Evolutionary conservation across 2,113 vertebrate species (phyloP).

Genomic region (Aramus guarauna): DNA sequence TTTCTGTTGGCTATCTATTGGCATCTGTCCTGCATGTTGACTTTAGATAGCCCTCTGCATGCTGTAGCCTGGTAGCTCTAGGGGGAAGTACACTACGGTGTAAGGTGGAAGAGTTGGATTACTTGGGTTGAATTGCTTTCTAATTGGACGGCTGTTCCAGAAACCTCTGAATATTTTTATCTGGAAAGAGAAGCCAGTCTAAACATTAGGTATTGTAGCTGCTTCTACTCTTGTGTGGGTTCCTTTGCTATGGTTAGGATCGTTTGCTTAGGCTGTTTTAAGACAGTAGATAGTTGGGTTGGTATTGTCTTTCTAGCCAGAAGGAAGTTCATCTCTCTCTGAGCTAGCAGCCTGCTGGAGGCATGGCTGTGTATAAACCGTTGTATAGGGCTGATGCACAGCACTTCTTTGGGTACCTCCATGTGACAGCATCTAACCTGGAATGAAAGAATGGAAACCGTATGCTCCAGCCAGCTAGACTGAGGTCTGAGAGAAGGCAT

Average conservation of each 20-base stretch:
- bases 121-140: background rate
- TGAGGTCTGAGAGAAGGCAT: background rate
- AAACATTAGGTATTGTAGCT: background rate
- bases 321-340: background rate
- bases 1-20: background rate
- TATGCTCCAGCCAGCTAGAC: rapidly evolving
- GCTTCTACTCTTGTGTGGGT: rapidly evolving
- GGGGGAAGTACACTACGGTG: rapidly evolving
- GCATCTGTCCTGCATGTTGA: background rate
- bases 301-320: background rate
- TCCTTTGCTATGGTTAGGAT: background rate
- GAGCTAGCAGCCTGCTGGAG: background rate
- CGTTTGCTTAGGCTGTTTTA: background rate
- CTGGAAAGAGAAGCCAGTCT: background rate
- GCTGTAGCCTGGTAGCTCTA: background rate
- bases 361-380: background rate
- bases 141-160: background rate
- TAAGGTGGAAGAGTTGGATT: background rate
- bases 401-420: background rate
- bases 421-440: background rate
- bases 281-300: background rate
- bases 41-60: background rate
- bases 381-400: background rate
- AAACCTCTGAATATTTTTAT: background rate
- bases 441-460: background rate